Conservation (phyloP, 2,113 vertebrate genomes). For the Protobothrops flavoviridis region DNA sequence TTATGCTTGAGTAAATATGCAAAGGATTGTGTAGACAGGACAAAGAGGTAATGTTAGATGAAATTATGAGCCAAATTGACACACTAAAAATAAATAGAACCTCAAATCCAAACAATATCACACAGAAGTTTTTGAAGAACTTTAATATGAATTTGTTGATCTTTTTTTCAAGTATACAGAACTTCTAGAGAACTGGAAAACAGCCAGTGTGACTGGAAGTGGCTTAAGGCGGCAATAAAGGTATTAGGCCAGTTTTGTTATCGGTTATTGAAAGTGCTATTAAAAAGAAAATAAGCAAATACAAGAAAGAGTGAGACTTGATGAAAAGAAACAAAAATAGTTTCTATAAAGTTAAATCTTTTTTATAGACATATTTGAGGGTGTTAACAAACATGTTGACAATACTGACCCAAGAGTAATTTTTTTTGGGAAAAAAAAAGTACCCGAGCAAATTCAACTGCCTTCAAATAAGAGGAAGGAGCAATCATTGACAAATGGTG, state of each 20-base stretch:
- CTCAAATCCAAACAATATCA: not conserved
- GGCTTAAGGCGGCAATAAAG: not conserved
- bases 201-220: not conserved
- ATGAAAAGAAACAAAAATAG: not conserved
- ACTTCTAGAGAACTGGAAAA: not conserved
- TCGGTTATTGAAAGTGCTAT: not conserved
- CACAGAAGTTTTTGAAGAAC: not conserved
- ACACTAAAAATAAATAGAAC: not conserved
- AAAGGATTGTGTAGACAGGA: not conserved
- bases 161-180: not conserved
- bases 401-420: not conserved
- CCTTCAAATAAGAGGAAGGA: not conserved
- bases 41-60: not conserved
- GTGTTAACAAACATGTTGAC: not conserved
- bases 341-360: not conserved
- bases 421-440: too few species aligned
- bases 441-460: not conserved
- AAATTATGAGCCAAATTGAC: not conserved
- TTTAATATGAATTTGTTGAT: not conserved
- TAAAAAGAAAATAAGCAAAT: not conserved
- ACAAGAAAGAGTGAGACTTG: not conserved
- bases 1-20: not conserved
- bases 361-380: not conserved
- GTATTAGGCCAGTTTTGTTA: not conserved
- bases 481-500: not conserved